Conservation (phyloP, 2,888 invertebrate species). For the Hirtodrosophila cameraria region DNA sequence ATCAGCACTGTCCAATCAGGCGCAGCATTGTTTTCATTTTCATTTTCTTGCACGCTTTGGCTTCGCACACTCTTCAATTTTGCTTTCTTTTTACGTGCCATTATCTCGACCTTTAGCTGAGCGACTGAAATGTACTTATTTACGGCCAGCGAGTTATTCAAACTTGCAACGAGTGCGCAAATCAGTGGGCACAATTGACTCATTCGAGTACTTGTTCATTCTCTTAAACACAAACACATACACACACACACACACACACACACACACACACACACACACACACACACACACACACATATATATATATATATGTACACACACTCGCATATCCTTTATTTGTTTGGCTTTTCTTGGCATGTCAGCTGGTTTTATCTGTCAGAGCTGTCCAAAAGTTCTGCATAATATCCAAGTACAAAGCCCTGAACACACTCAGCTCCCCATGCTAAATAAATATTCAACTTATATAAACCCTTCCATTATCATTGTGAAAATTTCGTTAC, state of each 20-base stretch:
- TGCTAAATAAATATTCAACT: slow-evolving; percentile 17
- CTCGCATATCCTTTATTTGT: background rate
- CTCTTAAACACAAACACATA: background rate
- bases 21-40: slow-evolving; percentile 64
- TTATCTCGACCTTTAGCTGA: slow-evolving; percentile 42
- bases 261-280: slow-evolving; percentile 4
- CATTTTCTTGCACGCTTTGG: slow-evolving; percentile 38
- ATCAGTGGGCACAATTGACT: slow-evolving; percentile 34
- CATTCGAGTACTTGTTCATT: slow-evolving; percentile 15
- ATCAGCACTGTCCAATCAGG: slow-evolving; percentile 63
- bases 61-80: slow-evolving; percentile 32
- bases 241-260: background rate
- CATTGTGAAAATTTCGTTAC: background rate
- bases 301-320: background rate
- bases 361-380: slow-evolving; percentile 38
- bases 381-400: slow-evolving; percentile 30
- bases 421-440: background rate
- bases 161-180: slow-evolving; percentile 39
- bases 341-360: slow-evolving; percentile 24
- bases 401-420: background rate
- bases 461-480: slow-evolving; percentile 21
- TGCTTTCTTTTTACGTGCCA: slow-evolving; percentile 1
- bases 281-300: slow-evolving; percentile 2
- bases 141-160: slow-evolving; percentile 37
- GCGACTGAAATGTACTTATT: slow-evolving; percentile 37